These are phyloP conservation scores for Heterotis niloticus DNA, from an alignment of 2,113 vertebrate genomes.

Conservation along the genomic window DNA sequence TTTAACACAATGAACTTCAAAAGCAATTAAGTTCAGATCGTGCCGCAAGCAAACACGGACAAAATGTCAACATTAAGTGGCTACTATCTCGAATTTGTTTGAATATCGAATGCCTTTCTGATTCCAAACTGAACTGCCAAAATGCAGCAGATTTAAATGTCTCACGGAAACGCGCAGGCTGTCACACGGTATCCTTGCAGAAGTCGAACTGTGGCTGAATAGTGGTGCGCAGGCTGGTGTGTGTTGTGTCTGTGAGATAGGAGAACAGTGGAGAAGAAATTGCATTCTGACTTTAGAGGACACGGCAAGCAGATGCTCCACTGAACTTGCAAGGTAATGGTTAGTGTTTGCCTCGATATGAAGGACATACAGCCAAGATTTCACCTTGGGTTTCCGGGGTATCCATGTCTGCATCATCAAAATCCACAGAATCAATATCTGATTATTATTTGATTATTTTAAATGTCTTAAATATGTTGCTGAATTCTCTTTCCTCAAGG, in stretches of 20 bases:
- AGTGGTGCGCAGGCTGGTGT: not conserved
- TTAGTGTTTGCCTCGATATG: no score
- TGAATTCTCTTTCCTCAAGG: no score
- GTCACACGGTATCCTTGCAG: not conserved
- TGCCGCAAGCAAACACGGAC: not conserved
- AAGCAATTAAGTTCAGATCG: not conserved
- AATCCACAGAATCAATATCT: no score
- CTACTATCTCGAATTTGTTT: not conserved
- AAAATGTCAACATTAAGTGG: not conserved
- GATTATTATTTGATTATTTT: no score
- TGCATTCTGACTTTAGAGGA: not conserved
- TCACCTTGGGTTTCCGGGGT: no score
- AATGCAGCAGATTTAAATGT: constrained; percentile 20
- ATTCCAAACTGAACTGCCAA: not conserved
- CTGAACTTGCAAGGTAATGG: no score
- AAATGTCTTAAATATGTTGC: no score
- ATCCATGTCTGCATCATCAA: no score
- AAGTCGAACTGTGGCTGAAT: not conserved
- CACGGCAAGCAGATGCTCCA: not conserved
- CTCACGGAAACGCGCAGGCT: not conserved
- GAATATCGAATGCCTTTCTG: not conserved
- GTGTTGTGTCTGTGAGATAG: not conserved
- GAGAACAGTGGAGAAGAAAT: not conserved
- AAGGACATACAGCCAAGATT: no score
- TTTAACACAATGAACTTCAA: not conserved